Percentiles rank a stretch among this genome's conserved stretches.
Evolutionary conservation across 2,113 vertebrate species (phyloP).

Genomic region (Orycteropus afer): DNA sequence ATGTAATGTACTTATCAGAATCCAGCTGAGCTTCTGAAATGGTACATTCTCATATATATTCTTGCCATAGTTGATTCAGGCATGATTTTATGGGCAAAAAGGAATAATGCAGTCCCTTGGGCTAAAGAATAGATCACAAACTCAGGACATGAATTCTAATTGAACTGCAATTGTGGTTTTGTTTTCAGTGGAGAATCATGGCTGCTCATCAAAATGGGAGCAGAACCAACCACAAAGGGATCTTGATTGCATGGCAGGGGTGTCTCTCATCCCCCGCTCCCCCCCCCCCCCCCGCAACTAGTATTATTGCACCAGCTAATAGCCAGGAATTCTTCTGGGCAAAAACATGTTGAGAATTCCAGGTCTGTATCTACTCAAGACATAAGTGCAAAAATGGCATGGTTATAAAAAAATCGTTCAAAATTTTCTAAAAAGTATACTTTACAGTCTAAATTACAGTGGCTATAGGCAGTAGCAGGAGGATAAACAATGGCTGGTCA

Average conservation of each 20-base stretch:
- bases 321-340: neutral
- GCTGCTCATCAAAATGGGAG: neutral
- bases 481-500: neutral
- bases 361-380: neutral
- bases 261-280: neutral
- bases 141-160: neutral
- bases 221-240: neutral
- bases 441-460: conserved; percentile 34
- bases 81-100: neutral
- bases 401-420: conserved; percentile 38
- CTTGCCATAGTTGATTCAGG: neutral
- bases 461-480: neutral
- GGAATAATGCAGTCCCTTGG: neutral
- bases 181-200: neutral
- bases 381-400: neutral
- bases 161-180: neutral
- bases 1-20: neutral
- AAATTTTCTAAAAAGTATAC: neutral
- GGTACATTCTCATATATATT: neutral
- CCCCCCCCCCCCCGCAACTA: neutral
- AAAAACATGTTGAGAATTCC: conserved; percentile 51
- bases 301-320: neutral
- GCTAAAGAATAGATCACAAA: neutral
- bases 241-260: neutral
- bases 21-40: neutral